These are phyloP conservation scores for Buceros bicornis DNA, from an alignment of 2,797 vertebrate genomes.

Conservation along the genomic window DNA sequence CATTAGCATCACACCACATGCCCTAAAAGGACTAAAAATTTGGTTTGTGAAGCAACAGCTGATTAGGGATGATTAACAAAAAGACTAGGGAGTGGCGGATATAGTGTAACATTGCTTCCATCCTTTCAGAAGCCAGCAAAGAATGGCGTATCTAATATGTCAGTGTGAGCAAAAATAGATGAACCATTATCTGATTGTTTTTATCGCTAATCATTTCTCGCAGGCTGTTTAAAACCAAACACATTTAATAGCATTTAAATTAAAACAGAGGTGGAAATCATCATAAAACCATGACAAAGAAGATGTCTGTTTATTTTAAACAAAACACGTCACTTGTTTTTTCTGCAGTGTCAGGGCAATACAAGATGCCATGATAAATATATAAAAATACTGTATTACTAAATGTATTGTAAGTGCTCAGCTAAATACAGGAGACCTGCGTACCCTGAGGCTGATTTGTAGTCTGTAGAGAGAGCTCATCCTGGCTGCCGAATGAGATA, in stretches of 20 bases:
- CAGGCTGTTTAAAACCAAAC: not conserved
- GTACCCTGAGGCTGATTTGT: not conserved
- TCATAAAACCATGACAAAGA: not conserved
- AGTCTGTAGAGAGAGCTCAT: not conserved
- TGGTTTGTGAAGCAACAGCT: slow-evolving; percentile 60
- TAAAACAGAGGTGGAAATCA: not conserved
- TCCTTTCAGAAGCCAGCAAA: not conserved
- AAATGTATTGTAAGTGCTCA: not conserved
- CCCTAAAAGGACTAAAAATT: slow-evolving; percentile 40
- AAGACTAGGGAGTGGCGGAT: not conserved
- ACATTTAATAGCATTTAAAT: not conserved
- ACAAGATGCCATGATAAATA: not conserved
- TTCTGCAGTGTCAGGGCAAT: not conserved
- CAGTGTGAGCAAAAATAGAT: slow-evolving; percentile 1
- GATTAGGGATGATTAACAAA: slow-evolving; percentile 48
- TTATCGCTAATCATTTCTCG: not conserved
- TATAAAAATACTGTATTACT: not conserved
- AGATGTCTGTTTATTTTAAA: not conserved
- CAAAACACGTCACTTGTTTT: not conserved
- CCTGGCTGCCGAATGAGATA: not conserved
- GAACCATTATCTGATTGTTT: not conserved
- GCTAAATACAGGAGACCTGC: not conserved
- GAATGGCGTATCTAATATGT: not conserved
- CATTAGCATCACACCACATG: slow-evolving; percentile 19
- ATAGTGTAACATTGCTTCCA: slow-evolving; percentile 1